phyloP scores from a whole-genome alignment of 2,888 invertebrate genomes.

The Digitonthophagus gazella region DNA sequence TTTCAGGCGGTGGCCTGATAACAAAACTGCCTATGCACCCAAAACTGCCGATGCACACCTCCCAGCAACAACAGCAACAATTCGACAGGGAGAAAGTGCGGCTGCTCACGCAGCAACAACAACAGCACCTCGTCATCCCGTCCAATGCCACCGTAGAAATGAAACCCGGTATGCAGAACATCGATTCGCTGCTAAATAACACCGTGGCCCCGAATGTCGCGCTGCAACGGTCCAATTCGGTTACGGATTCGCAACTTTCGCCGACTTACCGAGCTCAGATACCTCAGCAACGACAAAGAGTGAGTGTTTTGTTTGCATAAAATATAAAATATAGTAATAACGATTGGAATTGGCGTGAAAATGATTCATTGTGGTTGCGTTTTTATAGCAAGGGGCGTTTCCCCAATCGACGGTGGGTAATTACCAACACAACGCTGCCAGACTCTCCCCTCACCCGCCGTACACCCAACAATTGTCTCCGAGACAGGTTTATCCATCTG shows the following conservation, averaged over 20 bases:
- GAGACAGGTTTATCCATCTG: slow-evolving; percentile 48
- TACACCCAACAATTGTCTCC: slow-evolving; percentile 60
- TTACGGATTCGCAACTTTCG: slow-evolving; percentile 61
- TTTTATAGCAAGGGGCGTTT: slow-evolving; percentile 41
- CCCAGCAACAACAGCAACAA: slow-evolving; percentile 37
- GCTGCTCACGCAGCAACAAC: slow-evolving; percentile 74
- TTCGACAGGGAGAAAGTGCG: slow-evolving; percentile 59
- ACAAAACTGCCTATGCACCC: slow-evolving; percentile 46
- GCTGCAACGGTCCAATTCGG: slow-evolving; percentile 66
- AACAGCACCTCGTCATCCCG: slow-evolving; percentile 77
- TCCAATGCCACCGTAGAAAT: slow-evolving; percentile 66
- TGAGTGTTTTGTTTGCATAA: slow-evolving; percentile 46
- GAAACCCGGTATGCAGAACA: slow-evolving; percentile 62
- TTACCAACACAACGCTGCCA: slow-evolving; percentile 50
- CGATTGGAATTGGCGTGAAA: too few relatives aligned
- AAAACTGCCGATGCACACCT: slow-evolving; percentile 34
- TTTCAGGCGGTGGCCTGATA: slow-evolving; percentile 35
- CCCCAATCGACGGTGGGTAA: slow-evolving; percentile 44
- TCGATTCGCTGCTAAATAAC: slow-evolving; percentile 80
- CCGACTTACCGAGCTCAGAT: slow-evolving; percentile 54
- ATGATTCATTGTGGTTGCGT: too few relatives aligned
- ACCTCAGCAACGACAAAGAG: slow-evolving; percentile 38
- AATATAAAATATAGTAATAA: too few relatives aligned
- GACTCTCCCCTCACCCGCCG: slow-evolving; percentile 59
- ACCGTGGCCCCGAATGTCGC: slow-evolving; percentile 89